phyloP scores from a whole-genome alignment of 2,113 vertebrate genomes.

The Turnix velox region DNA sequence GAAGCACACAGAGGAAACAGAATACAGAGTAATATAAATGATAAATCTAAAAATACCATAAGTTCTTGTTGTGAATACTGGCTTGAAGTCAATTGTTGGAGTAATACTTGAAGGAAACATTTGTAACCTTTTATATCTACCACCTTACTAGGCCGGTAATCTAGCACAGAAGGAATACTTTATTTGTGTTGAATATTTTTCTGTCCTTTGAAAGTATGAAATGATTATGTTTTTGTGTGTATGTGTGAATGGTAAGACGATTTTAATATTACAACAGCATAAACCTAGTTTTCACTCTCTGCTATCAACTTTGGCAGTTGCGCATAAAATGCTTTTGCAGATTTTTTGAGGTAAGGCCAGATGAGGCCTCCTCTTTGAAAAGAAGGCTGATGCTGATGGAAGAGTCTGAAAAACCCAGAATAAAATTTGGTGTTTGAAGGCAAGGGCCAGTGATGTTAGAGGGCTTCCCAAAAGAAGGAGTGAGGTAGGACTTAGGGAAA shows the following conservation, averaged over 20 bases:
- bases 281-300: not conserved
- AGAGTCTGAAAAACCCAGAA: not conserved
- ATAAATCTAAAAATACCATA: not conserved
- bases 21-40: not conserved
- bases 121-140: not conserved
- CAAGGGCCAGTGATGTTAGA: not conserved
- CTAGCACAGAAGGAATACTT: not conserved
- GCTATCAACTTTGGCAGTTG: not conserved
- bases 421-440: not conserved
- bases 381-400: not conserved
- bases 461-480: not conserved
- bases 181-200: not conserved
- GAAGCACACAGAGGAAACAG: not conserved
- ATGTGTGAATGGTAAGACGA: fast-evolving
- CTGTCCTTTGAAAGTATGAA: not conserved
- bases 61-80: not conserved
- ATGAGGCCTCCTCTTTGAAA: not conserved
- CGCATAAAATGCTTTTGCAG: not conserved
- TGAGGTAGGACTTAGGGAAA: not conserved
- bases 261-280: not conserved
- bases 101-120: not conserved
- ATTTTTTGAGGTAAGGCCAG: not conserved
- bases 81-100: not conserved
- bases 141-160: not conserved
- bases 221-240: not conserved